Evolutionary conservation across 2,797 vertebrate species (phyloP), one percentile per base, ranked within the genome.

Genomic region (Eulemur mongoz): DNA sequence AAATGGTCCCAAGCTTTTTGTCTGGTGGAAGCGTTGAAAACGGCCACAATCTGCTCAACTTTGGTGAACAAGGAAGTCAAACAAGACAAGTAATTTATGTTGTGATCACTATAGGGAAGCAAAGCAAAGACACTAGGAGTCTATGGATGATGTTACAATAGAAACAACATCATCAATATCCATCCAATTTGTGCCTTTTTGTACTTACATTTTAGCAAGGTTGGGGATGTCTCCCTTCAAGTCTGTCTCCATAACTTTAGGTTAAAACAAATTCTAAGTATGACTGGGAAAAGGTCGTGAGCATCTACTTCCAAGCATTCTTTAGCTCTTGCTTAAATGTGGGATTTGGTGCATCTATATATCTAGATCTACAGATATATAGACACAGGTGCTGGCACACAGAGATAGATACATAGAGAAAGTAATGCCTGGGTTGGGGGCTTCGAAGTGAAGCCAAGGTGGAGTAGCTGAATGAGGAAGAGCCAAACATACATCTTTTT

Each of bases 1-100:
- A 99, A 99, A 99, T 99, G 99, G 99, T 99, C 99, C 99, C 99
- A 99, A 98, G 99, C 99, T 99, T 99, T 99, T 99, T 99, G 99
- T 98, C 99, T 99, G 99, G 99, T 99, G 98, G 99, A 99, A 98
- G 99, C 99, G 99, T 99, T 99, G 99, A 99, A 99, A 99, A 99
- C 99, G 98, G 99, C 98, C 98, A 99, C 99, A 99, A 99, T 99
- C 99, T 99, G 99, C 99, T 99, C 99, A 99, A 99, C 99, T 99
- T 99, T 98, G 98, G 99, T 99, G 99, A 99, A 99, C 98, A 99
- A 99, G 99, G 99, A 99, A 99, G 99, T 99, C 99, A 99, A 99
- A 99, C 99, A 99, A 99, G 99, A 99, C 99, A 99, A 99, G 99
- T 99, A 99, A 98, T 99, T 99, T 99, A 99, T 99, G 99, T 99